These are phyloP conservation scores for Nothocercus julius DNA, from an alignment of 2,113 vertebrate genomes.

Conservation along the genomic window DNA sequence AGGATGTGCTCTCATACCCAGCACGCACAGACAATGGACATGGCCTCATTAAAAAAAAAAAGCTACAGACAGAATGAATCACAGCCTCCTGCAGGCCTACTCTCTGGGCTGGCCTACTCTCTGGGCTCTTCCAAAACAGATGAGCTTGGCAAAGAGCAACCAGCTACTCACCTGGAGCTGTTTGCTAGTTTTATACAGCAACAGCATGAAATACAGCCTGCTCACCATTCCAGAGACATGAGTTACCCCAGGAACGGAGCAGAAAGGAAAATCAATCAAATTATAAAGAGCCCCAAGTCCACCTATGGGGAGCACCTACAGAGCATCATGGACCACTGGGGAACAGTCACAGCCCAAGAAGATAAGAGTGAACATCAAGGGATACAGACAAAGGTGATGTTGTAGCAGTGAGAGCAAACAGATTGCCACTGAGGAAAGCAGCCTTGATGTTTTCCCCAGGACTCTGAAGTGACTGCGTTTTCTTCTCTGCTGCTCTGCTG, in stretches of 20 bases:
- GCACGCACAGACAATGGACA: neutral
- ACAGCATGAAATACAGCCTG: neutral
- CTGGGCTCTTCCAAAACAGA: neutral
- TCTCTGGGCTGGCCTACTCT: neutral
- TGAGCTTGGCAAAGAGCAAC: neutral
- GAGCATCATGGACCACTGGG: neutral
- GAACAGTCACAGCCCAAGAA: neutral
- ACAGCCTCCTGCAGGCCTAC: neutral
- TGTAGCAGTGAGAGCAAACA: neutral
- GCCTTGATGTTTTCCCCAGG: fast-evolving
- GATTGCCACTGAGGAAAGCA: neutral
- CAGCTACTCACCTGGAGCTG: neutral
- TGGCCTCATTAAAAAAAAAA: neutral
- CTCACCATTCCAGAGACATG: neutral
- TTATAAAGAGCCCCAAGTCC: neutral
- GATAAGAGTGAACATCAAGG: fast-evolving
- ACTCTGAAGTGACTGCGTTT: neutral
- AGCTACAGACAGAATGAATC: slow-evolving; percentile 31
- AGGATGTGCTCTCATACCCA: neutral
- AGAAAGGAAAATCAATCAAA: neutral
- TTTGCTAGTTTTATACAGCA: neutral
- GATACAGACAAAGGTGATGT: neutral
- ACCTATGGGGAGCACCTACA: no score
- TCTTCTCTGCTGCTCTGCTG: neutral
- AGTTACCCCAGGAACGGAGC: neutral